Evolutionary conservation across 2,888 invertebrate genomes (phyloP), one percentile per base, ranked within the genome.

Genomic region (Tetheella fluctuosa): DNA sequence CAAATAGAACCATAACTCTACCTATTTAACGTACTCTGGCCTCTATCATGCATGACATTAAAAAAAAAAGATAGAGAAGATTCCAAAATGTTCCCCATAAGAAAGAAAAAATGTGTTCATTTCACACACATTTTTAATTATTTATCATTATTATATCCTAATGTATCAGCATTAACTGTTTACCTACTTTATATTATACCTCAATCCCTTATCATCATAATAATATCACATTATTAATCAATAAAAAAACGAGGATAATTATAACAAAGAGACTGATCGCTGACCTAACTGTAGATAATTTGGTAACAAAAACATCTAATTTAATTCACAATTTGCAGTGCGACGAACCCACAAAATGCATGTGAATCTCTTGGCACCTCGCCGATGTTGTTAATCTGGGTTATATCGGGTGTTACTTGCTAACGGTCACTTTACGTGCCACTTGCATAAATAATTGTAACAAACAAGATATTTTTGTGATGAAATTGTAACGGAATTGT

Each of bases 291-390:
- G 56, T 59, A 71, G 67, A 71, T 70, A 54, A 28, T n/a, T 7
- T 34, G 30, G 5, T 12, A 30, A 34, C 55, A 55, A 34, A 55
- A 55, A 55, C 23, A 37, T 42, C 7, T 37, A 25, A 48, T 58
- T 25, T 58, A 64, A 80, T 80, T 76, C 62, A 71, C 67, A 68
- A 71, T 68, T 63, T 52, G 57, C 65, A 64, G 76, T 66, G 70
- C 81, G 62, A 62, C 58, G 77, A 77, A 77, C 78, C 68, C 68
- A 57, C 62, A 69, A 70, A 73, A 71, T 80, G 79, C 81, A 78
- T 56, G 67, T 67, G 70, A 67, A 67, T 67, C 68, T 69, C 62
- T 76, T 81, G 81, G 81, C 81, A 81, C 69, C 28, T 71, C 80
- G 81, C 82, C 81, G 63, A 70, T 65, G 65, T 67, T 70, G 68